Percentiles rank a stretch among this genome's conserved stretches.
phyloP scores from a whole-genome alignment of 2,113 vertebrate genomes.

The Emydura subglobosa region DNA sequence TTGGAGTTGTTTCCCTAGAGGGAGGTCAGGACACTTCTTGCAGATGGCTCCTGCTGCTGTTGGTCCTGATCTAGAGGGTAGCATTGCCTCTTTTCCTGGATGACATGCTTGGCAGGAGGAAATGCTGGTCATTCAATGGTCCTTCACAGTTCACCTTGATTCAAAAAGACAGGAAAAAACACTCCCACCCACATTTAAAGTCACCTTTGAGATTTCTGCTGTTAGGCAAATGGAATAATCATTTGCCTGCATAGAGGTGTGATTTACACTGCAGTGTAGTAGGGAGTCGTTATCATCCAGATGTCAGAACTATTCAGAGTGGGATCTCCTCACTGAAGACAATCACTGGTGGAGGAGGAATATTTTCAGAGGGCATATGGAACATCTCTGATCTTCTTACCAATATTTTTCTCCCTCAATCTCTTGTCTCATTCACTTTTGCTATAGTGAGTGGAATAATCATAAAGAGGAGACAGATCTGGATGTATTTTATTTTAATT shows the following conservation, averaged over 20 bases:
- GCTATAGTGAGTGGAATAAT: neutral
- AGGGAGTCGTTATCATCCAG: neutral
- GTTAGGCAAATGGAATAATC: constrained; percentile 59
- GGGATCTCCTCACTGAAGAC: neutral
- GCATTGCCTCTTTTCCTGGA: neutral
- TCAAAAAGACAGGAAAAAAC: neutral
- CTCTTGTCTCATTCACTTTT: neutral
- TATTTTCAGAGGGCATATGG: neutral
- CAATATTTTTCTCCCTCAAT: neutral
- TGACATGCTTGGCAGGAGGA: neutral
- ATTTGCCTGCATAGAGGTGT: neutral
- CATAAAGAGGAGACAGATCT: neutral
- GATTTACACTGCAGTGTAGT: neutral
- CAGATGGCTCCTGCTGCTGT: neutral
- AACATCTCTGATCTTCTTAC: neutral
- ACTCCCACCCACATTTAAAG: constrained; percentile 62
- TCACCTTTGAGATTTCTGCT: constrained; percentile 32
- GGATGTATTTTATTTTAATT: constrained; percentile 57
- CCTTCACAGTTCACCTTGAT: constrained; percentile 19
- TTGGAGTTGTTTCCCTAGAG: neutral
- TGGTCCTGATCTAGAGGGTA: neutral
- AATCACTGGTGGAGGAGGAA: constrained; percentile 19
- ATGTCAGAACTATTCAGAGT: neutral
- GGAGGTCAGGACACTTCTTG: neutral
- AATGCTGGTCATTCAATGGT: neutral